phyloP scores from a whole-genome alignment of 1,140 invertebrate genomes.

The Apis florea region DNA sequence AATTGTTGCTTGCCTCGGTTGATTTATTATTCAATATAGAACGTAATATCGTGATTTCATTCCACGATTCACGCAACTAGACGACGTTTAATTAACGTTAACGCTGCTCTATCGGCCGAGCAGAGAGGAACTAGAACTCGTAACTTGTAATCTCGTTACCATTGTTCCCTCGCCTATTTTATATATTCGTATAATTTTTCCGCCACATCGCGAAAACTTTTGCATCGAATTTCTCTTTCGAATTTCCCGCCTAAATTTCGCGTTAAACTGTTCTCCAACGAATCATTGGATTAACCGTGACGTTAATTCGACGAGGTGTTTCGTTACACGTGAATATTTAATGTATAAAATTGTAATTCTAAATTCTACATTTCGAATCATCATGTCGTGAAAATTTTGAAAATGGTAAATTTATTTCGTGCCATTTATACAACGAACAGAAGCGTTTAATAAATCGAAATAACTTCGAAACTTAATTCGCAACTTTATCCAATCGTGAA shows the following conservation, averaged over 20 bases:
- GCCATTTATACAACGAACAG: no score
- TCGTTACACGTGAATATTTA: no score
- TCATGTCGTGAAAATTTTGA: no score
- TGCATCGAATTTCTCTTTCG: not conserved
- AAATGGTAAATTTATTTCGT: not conserved
- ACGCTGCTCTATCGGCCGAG: not conserved
- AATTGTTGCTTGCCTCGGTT: constrained; percentile 29
- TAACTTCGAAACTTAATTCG: not conserved
- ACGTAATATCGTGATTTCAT: constrained; percentile 40
- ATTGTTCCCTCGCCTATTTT: not conserved
- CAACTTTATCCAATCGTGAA: not conserved
- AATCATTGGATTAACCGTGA: no score
- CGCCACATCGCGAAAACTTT: no score
- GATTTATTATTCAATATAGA: constrained; percentile 43
- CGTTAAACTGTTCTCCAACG: no score
- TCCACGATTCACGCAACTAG: constrained; percentile 16
- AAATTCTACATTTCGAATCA: no score
- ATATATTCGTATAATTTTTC: not conserved
- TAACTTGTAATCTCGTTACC: not conserved
- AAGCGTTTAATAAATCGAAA: no score
- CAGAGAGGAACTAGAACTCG: not conserved
- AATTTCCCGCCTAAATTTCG: no score
- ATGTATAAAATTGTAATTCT: no score
- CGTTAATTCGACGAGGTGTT: no score
- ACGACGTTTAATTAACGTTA: constrained; percentile 37